Conservation (phyloP, 2,797 vertebrate genomes). For the Sitta carolinensis region DNA sequence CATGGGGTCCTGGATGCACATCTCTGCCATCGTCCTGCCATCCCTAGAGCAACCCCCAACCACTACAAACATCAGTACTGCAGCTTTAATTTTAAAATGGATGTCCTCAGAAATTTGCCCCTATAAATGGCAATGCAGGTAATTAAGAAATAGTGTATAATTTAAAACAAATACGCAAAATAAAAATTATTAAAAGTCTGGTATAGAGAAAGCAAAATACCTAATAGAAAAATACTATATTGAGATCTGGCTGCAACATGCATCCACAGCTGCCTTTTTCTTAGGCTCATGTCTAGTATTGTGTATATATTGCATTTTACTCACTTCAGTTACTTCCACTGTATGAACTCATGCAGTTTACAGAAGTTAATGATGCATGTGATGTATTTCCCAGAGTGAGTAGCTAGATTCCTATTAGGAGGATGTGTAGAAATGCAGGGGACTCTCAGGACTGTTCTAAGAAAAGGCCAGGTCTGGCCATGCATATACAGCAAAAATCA, state of each 20-base stretch:
- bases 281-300: background rate
- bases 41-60: background rate
- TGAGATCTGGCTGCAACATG: background rate
- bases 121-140: background rate
- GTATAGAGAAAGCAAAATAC: background rate
- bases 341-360: background rate
- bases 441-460: background rate
- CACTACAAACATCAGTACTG: background rate
- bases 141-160: background rate
- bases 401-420: background rate
- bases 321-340: background rate
- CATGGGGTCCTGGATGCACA: background rate
- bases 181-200: background rate
- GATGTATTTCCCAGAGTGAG: background rate
- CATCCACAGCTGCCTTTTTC: background rate
- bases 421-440: background rate
- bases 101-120: background rate
- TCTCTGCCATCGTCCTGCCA: background rate
- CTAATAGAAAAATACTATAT: background rate
- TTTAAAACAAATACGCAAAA: background rate
- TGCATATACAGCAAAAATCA: constrained; percentile 26
- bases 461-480: background rate
- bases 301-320: background rate
- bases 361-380: background rate
- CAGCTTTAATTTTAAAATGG: background rate